phyloP scores from a whole-genome alignment of 1,140 invertebrate genomes.

The Euwallacea similis region DNA sequence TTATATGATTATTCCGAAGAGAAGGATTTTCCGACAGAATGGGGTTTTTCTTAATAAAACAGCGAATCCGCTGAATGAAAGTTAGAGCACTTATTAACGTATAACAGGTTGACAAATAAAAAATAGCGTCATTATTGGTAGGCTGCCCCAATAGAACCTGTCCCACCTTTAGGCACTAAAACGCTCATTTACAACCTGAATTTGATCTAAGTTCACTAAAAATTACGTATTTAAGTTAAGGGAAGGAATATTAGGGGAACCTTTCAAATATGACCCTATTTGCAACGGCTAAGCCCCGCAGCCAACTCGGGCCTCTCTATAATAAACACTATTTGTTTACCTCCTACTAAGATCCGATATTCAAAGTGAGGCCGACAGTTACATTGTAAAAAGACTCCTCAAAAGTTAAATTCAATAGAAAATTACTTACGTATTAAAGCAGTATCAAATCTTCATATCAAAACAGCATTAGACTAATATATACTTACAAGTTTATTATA shows the following conservation, averaged over 20 bases:
- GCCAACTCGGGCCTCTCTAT: constrained; percentile 11
- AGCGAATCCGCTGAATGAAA: too few species aligned
- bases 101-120: constrained; percentile 6
- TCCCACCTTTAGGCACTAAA: neutral
- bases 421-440: neutral
- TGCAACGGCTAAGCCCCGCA: constrained; percentile 15
- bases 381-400: neutral
- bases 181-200: neutral
- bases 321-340: constrained; percentile 11
- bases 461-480: neutral
- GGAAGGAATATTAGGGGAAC: constrained; percentile 3
- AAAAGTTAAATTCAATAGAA: constrained; percentile 3
- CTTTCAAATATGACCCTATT: constrained; percentile 13
- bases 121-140: constrained; percentile 8
- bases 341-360: neutral
- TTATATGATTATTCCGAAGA: neutral
- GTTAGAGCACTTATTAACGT: too few species aligned
- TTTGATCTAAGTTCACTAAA: neutral
- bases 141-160: neutral
- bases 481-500: constrained; percentile 4
- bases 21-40: too few species aligned
- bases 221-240: neutral
- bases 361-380: neutral
- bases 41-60: too few species aligned
- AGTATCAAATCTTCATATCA: neutral